A percentile compares a stretch with the other conserved stretches of the same genome.
Conservation (phyloP, 2,113 vertebrate genomes). For the Rhinogobius similis region DNA sequence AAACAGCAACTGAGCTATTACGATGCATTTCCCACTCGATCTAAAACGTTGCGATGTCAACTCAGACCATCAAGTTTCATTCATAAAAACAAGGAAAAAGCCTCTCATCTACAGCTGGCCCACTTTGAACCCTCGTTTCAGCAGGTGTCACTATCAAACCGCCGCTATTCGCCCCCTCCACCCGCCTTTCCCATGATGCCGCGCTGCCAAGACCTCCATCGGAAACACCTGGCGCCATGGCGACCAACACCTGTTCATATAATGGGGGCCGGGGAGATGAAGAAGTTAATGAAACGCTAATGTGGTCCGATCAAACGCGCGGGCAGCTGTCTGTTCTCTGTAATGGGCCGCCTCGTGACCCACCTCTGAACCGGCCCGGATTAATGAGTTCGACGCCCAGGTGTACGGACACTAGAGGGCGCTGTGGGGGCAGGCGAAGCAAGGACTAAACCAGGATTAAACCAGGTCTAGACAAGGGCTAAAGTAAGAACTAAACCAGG, state of each 20-base stretch:
- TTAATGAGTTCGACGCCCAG: neutral
- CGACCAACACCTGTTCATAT: constrained; percentile 63
- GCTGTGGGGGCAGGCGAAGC: neutral
- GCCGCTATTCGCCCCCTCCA: neutral
- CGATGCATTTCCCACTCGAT: no score
- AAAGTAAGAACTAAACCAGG: no score
- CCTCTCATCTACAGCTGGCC: neutral
- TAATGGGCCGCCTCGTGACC: constrained; percentile 55
- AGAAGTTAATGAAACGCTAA: constrained; percentile 56
- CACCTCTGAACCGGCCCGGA: neutral
- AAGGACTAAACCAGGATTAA: neutral
- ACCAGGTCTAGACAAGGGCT: no score
- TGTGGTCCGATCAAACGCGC: constrained; percentile 48
- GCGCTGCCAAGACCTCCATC: constrained; percentile 57
- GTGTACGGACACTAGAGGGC: neutral
- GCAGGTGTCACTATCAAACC: neutral
- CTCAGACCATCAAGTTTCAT: neutral
- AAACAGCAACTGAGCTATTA: no score
- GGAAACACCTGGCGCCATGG: constrained; percentile 62
- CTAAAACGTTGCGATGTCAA: no score
- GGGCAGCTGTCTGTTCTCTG: constrained; percentile 31
- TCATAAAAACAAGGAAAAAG: neutral
- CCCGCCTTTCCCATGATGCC: constrained; percentile 44
- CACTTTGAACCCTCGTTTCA: neutral
- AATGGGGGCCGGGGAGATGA: constrained; percentile 60